These are phyloP conservation scores for Cotesia congregata DNA, from an alignment of 2,888 invertebrate species.

Conservation along the genomic window DNA sequence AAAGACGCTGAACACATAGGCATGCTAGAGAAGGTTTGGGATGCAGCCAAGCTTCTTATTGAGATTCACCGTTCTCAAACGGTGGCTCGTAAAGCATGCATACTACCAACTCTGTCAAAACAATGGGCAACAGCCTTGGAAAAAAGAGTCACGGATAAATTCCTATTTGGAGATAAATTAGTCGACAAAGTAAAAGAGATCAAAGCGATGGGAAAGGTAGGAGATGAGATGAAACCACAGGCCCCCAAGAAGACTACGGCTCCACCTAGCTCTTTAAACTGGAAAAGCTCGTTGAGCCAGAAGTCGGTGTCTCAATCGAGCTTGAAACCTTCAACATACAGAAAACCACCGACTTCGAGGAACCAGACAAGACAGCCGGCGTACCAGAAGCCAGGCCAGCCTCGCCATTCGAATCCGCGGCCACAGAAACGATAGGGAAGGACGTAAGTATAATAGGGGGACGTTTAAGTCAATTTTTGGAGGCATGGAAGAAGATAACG, in stretches of 20 bases:
- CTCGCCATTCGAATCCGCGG: slow-evolving; percentile 25
- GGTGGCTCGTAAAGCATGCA: slow-evolving; percentile 30
- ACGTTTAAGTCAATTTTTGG: neutral
- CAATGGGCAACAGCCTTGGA: slow-evolving; percentile 13
- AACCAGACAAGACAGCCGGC: slow-evolving; percentile 18
- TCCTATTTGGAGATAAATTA: slow-evolving; percentile 34
- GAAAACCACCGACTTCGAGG: slow-evolving; percentile 15
- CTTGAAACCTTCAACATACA: neutral
- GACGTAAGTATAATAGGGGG: slow-evolving; percentile 19
- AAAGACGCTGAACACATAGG: slow-evolving; percentile 10
- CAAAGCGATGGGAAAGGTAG: slow-evolving; percentile 27
- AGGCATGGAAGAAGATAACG: neutral
- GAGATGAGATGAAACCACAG: slow-evolving; percentile 17
- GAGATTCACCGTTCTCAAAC: slow-evolving; percentile 19
- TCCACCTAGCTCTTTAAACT: slow-evolving; percentile 20
- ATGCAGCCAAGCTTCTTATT: slow-evolving; percentile 1
- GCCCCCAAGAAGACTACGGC: slow-evolving; percentile 13
- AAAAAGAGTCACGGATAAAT: slow-evolving; percentile 25
- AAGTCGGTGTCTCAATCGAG: slow-evolving; percentile 25
- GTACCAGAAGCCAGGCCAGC: slow-evolving; percentile 18
- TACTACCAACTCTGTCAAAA: slow-evolving; percentile 24
- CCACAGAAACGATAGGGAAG: neutral
- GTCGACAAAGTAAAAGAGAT: slow-evolving; percentile 23
- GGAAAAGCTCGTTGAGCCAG: slow-evolving; percentile 20
- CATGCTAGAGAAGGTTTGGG: slow-evolving; percentile 31